These are phyloP conservation scores for Pogonomyrmex californicus DNA, from an alignment of 1,140 invertebrate genomes.

Conservation along the genomic window DNA sequence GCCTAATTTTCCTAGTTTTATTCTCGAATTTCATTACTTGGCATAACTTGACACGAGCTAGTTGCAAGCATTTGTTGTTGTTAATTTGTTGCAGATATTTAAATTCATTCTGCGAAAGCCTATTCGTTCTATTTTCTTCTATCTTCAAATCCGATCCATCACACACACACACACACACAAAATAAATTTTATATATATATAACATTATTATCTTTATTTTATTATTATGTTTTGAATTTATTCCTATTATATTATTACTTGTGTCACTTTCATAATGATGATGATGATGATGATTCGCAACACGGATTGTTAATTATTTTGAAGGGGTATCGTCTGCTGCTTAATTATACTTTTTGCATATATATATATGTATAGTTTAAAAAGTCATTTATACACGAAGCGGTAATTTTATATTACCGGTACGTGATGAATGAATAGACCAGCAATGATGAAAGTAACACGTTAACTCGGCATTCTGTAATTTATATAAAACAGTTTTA, in stretches of 20 bases:
- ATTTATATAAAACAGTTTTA: slow-evolving; percentile 24
- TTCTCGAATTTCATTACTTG: background rate
- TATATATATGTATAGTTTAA: background rate
- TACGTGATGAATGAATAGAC: background rate
- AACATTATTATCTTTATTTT: background rate
- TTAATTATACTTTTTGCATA: slow-evolving; percentile 21
- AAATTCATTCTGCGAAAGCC: slow-evolving; percentile 3
- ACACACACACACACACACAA: no score
- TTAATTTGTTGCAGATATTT: background rate
- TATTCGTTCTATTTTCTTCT: background rate
- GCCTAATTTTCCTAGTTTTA: background rate
- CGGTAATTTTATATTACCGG: background rate
- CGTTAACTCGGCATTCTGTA: slow-evolving; percentile 15
- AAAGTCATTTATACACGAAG: background rate
- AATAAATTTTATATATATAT: no score
- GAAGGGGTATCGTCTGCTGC: background rate
- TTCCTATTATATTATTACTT: background rate
- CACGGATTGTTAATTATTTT: slow-evolving; percentile 5
- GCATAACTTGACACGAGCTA: background rate
- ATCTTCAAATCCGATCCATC: slow-evolving; percentile 23
- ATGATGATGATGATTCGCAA: background rate
- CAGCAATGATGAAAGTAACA: slow-evolving; percentile 46
- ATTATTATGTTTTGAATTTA: background rate
- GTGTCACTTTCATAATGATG: background rate
- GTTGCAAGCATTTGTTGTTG: background rate